Conservation (phyloP, 2,888 invertebrate genomes). For the Lithophane socia region DNA sequence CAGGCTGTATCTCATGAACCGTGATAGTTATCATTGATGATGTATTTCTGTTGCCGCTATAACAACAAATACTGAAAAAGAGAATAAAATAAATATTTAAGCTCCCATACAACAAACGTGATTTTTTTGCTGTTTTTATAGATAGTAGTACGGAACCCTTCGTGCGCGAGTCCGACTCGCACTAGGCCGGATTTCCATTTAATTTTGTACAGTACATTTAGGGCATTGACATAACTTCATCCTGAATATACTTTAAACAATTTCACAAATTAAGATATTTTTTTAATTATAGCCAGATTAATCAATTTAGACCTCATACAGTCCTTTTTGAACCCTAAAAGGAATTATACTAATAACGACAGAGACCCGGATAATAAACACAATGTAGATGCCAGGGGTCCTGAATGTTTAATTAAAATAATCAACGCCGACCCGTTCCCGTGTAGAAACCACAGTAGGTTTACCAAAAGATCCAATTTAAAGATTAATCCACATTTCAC, state of each 20-base stretch:
- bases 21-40: no score
- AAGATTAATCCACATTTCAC: conserved; percentile 30
- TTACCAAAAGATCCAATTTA: conserved; percentile 27
- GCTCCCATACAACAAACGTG: no score
- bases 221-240: no score
- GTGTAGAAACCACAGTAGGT: conserved; percentile 13
- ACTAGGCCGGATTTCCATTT: no score
- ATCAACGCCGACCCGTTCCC: conserved; percentile 44
- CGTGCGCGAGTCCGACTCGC: no score
- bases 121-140: no score
- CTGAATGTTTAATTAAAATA: conserved; percentile 61
- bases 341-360: conserved; percentile 40
- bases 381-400: conserved; percentile 8
- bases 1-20: no score
- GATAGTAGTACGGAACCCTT: no score
- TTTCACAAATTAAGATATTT: neutral
- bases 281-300: conserved; percentile 7
- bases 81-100: no score
- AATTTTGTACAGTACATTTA: no score
- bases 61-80: no score
- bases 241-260: neutral
- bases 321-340: conserved; percentile 38
- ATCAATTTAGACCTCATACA: conserved; percentile 29
- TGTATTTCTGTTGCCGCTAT: no score
- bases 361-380: conserved; percentile 40